Conservation (phyloP, 2,888 invertebrate genomes). For the Achlya flavicornis region DNA sequence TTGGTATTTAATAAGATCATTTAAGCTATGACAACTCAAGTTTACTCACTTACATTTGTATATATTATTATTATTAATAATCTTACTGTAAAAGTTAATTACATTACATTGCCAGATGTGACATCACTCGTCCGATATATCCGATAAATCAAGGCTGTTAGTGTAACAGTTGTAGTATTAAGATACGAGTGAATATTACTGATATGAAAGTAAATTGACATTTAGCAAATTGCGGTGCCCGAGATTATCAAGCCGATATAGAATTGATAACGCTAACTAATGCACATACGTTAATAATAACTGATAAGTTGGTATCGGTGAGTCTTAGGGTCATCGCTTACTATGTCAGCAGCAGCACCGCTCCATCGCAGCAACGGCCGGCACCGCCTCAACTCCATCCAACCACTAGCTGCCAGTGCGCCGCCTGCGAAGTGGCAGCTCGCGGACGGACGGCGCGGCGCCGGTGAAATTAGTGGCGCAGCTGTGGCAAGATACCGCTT, state of each 20-base stretch:
- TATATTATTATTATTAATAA: background rate
- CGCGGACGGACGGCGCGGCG: too few species aligned
- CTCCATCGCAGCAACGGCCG: too few species aligned
- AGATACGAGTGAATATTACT: background rate
- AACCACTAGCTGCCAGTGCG: too few species aligned
- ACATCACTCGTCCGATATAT: background rate
- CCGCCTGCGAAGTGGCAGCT: too few species aligned
- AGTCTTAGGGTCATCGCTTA: background rate
- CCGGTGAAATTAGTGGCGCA: too few species aligned
- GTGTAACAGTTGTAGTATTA: background rate
- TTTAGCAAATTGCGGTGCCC: background rate
- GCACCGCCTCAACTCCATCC: too few species aligned
- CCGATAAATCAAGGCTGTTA: background rate
- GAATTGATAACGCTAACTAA: background rate
- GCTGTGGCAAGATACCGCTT: too few species aligned
- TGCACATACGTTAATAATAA: background rate
- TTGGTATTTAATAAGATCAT: too few species aligned
- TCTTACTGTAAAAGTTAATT: background rate
- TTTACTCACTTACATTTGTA: background rate
- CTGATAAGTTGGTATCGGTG: background rate
- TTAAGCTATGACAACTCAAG: too few species aligned
- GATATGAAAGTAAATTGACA: background rate
- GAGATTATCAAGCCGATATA: background rate
- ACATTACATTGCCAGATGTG: background rate
- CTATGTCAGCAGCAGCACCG: too few species aligned